A percentile compares a stretch with the other conserved stretches of the same genome.
These are phyloP conservation scores for Anorthoa munda DNA, from an alignment of 2,888 invertebrate species.

Conservation along the genomic window DNA sequence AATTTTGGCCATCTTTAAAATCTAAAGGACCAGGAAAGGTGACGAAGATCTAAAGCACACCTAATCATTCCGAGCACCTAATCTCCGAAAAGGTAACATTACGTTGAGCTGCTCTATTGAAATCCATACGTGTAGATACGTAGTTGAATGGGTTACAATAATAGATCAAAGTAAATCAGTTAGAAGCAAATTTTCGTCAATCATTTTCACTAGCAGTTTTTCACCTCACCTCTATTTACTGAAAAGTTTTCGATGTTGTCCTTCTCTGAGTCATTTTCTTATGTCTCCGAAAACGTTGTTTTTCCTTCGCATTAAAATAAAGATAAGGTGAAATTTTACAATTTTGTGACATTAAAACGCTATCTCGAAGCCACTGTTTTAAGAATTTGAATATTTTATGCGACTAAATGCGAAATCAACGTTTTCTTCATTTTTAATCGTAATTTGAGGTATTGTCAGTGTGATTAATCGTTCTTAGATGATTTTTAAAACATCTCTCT, in stretches of 20 bases:
- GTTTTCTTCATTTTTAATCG: slow-evolving; percentile 58
- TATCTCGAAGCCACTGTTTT: slow-evolving; percentile 71
- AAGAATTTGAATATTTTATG: slow-evolving; percentile 75
- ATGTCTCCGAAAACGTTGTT: slow-evolving; percentile 61
- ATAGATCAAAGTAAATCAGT: too few species aligned
- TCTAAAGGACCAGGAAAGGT: too few species aligned
- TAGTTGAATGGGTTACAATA: too few species aligned
- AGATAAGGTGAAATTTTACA: slow-evolving; percentile 69
- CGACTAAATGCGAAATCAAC: slow-evolving; percentile 68
- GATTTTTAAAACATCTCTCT: not conserved
- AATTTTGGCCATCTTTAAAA: too few species aligned
- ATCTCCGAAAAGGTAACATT: too few species aligned
- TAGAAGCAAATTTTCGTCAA: too few species aligned
- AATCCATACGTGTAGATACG: too few species aligned
- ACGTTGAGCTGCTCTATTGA: too few species aligned
- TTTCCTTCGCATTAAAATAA: slow-evolving; percentile 66
- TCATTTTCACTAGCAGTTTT: too few species aligned
- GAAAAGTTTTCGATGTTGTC: not conserved
- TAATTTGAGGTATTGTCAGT: slow-evolving; percentile 49
- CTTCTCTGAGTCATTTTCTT: slow-evolving; percentile 11
- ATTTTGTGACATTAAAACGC: slow-evolving; percentile 69
- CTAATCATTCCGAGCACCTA: too few species aligned
- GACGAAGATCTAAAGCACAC: too few species aligned
- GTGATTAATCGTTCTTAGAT: slow-evolving; percentile 30
- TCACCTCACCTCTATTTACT: too few species aligned